Conservation (phyloP, 1,140 invertebrate species). For the Polypedilum vanderplanki region DNA sequence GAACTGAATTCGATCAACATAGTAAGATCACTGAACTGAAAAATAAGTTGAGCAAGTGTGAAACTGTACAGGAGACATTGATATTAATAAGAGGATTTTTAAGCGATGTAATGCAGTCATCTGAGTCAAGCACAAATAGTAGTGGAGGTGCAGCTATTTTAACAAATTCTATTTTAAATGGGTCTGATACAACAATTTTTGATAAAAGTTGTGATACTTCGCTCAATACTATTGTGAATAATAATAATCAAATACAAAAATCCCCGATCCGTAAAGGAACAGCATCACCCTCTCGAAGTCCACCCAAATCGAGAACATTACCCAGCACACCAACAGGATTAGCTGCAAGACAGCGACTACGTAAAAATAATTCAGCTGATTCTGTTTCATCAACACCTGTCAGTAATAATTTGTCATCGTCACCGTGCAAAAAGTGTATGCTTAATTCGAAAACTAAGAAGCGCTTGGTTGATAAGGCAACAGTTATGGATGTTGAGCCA, state of each 20-base stretch:
- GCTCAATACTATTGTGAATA: slow-evolving; percentile 35
- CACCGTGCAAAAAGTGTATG: background rate
- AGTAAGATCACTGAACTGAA: slow-evolving; percentile 35
- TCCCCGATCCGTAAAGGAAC: background rate
- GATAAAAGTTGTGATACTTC: slow-evolving; percentile 35
- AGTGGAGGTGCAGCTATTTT: slow-evolving; percentile 31
- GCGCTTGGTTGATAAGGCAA: background rate
- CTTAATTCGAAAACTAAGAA: background rate
- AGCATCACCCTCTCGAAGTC: background rate
- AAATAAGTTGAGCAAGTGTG: slow-evolving; percentile 38
- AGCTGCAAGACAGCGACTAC: background rate
- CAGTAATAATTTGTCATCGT: background rate
- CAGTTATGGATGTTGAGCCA: background rate
- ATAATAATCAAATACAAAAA: background rate
- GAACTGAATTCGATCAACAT: background rate
- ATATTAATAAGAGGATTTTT: background rate
- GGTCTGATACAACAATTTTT: slow-evolving; percentile 30
- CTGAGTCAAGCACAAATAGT: background rate
- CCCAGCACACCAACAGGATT: background rate
- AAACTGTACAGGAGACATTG: slow-evolving; percentile 31
- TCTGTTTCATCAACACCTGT: background rate
- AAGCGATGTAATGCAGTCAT: background rate
- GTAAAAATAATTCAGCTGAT: background rate
- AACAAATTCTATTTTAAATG: slow-evolving; percentile 31
- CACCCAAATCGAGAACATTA: background rate